phyloP scores from a whole-genome alignment of 2,113 vertebrate genomes.

The Proterorhinus semilunaris region DNA sequence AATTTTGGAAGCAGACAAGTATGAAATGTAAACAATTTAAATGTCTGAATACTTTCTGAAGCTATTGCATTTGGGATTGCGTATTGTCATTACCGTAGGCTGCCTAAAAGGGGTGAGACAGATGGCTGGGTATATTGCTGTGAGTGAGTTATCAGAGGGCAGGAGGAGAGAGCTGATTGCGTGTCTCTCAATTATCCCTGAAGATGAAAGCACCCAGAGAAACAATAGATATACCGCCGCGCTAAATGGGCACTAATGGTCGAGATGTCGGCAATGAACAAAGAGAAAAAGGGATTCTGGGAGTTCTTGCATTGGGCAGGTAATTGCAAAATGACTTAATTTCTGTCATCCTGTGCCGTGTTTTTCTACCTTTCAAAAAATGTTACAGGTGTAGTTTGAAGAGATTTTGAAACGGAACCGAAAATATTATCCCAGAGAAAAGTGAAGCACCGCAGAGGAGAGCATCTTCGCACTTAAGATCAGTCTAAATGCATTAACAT shows the following conservation, averaged over 20 bases:
- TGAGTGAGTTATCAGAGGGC: slow-evolving; percentile 52
- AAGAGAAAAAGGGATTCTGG: slow-evolving; percentile 11
- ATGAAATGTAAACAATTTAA: too few species aligned
- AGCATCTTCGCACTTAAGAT: slow-evolving; percentile 6
- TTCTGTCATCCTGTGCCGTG: slow-evolving; percentile 39
- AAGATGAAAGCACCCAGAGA: slow-evolving; percentile 60
- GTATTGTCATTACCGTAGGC: slow-evolving; percentile 32
- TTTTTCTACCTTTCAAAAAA: slow-evolving; percentile 15
- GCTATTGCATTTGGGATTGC: slow-evolving; percentile 32
- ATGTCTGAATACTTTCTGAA: too few species aligned
- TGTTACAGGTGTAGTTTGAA: slow-evolving; percentile 13
- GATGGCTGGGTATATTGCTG: slow-evolving; percentile 54
- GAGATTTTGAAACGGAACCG: background rate
- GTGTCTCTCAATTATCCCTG: slow-evolving; percentile 65
- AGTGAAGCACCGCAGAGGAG: background rate
- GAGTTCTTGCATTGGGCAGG: slow-evolving; percentile 15
- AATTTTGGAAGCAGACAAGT: too few species aligned
- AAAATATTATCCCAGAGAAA: background rate
- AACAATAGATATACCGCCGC: slow-evolving; percentile 59
- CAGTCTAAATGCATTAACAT: slow-evolving; percentile 8
- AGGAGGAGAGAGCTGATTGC: slow-evolving; percentile 50
- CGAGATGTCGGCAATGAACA: slow-evolving; percentile 24
- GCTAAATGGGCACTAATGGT: slow-evolving; percentile 66
- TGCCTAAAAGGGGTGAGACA: slow-evolving; percentile 40
- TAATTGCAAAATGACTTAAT: slow-evolving; percentile 41